These are phyloP conservation scores for Notocelia uddmanniana DNA, from an alignment of 2,888 invertebrate genomes.

Conservation along the genomic window DNA sequence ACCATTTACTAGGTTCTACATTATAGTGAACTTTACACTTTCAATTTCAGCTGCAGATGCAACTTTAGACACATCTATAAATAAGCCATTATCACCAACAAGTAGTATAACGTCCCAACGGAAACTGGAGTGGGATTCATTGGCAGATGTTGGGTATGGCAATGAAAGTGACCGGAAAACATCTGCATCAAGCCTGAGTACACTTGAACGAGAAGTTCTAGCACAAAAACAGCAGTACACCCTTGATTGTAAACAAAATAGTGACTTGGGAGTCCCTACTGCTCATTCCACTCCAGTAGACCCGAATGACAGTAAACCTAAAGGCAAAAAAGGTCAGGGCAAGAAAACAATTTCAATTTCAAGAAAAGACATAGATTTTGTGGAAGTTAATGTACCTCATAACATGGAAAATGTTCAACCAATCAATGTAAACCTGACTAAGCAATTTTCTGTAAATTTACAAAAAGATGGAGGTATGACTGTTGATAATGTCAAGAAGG, in stretches of 20 bases:
- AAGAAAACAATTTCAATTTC: slow-evolving; percentile 74
- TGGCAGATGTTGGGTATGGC: slow-evolving; percentile 94
- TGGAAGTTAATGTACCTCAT: slow-evolving; percentile 73
- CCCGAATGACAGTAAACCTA: slow-evolving; percentile 62
- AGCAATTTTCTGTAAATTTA: slow-evolving; percentile 80
- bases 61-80: slow-evolving; percentile 70
- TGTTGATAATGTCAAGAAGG: slow-evolving; percentile 65
- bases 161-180: slow-evolving; percentile 85
- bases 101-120: slow-evolving; percentile 91
- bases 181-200: slow-evolving; percentile 82
- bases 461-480: slow-evolving; percentile 72
- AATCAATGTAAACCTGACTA: slow-evolving; percentile 78
- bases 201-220: slow-evolving; percentile 84
- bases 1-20: not conserved
- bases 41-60: slow-evolving; percentile 73
- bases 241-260: slow-evolving; percentile 69
- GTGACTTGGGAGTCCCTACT: slow-evolving; percentile 74
- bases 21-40: slow-evolving; percentile 10
- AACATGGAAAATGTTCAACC: slow-evolving; percentile 62
- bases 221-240: slow-evolving; percentile 84
- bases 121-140: slow-evolving; percentile 94
- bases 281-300: slow-evolving; percentile 85
- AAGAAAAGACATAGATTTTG: slow-evolving; percentile 72
- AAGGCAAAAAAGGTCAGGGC: slow-evolving; percentile 63
- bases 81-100: slow-evolving; percentile 88